Evolutionary conservation across 1,140 invertebrate genomes (phyloP).

Genomic region (Apis laboriosa): DNA sequence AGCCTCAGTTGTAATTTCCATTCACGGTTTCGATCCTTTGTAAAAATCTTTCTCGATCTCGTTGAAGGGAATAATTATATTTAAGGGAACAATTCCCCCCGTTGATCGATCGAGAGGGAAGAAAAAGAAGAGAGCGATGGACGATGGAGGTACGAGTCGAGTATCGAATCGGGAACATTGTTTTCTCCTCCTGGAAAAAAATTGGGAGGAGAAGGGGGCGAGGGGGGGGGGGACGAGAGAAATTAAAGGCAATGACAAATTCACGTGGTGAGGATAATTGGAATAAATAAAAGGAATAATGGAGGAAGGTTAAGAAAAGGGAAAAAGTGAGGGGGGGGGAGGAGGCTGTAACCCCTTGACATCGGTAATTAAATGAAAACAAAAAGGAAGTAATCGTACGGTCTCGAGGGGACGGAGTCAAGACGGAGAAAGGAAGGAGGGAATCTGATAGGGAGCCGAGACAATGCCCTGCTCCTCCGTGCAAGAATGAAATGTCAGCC

Average conservation of each 20-base stretch:
- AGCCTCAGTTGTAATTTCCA: too few species aligned
- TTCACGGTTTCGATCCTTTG: too few species aligned
- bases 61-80: too few species aligned
- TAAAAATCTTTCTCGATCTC: too few species aligned
- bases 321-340: conserved; percentile 65
- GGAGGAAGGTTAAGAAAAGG: conserved; percentile 70
- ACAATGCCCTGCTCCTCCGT: conserved; percentile 63
- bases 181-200: background rate
- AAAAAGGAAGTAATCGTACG: conserved; percentile 81
- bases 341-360: conserved; percentile 79
- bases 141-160: too few species aligned
- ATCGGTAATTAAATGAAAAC: conserved; percentile 82
- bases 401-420: conserved; percentile 71
- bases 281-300: conserved; percentile 81
- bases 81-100: too few species aligned
- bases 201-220: background rate
- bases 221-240: conserved; percentile 60
- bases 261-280: conserved; percentile 80
- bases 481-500: conserved; percentile 75
- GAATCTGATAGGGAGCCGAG: conserved; percentile 73
- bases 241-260: conserved; percentile 81
- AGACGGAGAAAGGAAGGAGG: conserved; percentile 69
- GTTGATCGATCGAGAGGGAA: too few species aligned
- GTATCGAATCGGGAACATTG: too few species aligned
- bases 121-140: too few species aligned